Evolutionary conservation across 2,113 vertebrate genomes (phyloP).

Genomic region (Cynopterus brachyotis): DNA sequence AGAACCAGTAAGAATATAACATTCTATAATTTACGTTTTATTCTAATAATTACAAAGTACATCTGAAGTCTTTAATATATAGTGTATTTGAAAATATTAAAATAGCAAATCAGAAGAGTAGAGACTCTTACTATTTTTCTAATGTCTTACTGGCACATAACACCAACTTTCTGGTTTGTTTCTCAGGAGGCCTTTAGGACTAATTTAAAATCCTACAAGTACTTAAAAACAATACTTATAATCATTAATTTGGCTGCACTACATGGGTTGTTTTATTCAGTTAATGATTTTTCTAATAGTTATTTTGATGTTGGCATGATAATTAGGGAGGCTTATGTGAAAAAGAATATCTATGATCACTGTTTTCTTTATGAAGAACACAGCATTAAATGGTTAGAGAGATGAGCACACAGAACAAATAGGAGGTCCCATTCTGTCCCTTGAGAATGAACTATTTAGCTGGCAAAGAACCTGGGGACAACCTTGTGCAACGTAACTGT

Average conservation of each 20-base stretch:
- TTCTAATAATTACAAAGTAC: background rate
- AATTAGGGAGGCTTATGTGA: background rate
- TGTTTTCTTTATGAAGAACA: background rate
- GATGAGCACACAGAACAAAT: background rate
- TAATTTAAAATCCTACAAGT: background rate
- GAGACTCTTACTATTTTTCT: background rate
- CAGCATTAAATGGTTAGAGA: background rate
- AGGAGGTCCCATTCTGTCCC: background rate
- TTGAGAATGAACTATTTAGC: background rate
- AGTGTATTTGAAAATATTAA: background rate
- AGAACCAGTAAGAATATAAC: constrained; percentile 91
- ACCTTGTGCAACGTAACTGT: background rate
- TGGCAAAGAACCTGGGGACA: background rate
- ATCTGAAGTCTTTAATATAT: background rate
- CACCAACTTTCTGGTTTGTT: background rate
- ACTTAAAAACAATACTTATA: background rate
- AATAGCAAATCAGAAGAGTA: background rate
- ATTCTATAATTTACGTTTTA: background rate
- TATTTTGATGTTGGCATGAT: background rate
- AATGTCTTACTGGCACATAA: background rate
- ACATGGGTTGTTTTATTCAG: background rate
- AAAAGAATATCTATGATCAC: background rate
- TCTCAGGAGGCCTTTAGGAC: background rate
- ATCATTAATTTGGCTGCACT: background rate
- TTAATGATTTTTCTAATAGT: background rate